phyloP scores from a whole-genome alignment of 2,888 invertebrate species.

The Tridacna gigas region DNA sequence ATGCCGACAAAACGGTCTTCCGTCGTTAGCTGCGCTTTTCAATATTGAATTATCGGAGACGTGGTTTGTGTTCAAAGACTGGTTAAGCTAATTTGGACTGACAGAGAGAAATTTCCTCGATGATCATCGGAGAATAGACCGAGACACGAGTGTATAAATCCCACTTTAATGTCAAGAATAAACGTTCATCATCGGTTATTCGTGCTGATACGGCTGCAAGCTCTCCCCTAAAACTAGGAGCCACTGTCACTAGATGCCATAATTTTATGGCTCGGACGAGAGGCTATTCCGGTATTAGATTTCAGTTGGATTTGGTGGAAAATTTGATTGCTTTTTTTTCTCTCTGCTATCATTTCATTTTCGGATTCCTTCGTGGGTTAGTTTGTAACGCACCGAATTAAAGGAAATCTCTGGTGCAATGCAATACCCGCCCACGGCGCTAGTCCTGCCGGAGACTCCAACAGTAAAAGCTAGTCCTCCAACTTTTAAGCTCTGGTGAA shows the following conservation, averaged over 20 bases:
- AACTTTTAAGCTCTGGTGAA: too few relatives aligned
- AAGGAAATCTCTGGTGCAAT: too few relatives aligned
- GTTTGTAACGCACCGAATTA: too few relatives aligned
- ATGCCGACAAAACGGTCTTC: constrained; percentile 62
- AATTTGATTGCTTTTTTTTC: too few relatives aligned
- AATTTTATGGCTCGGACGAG: not conserved
- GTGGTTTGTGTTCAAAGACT: constrained; percentile 72
- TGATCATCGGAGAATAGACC: constrained; percentile 51
- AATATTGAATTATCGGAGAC: constrained; percentile 73
- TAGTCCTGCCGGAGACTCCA: too few relatives aligned
- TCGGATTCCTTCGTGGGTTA: too few relatives aligned
- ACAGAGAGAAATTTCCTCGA: constrained; percentile 61
- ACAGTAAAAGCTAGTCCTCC: too few relatives aligned
- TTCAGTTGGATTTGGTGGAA: not conserved
- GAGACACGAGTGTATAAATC: constrained; percentile 60
- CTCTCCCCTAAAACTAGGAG: constrained; percentile 1
- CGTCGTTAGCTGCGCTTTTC: constrained; percentile 58
- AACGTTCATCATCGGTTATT: constrained; percentile 63
- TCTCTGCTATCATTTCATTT: too few relatives aligned
- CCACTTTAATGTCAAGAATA: constrained; percentile 63
- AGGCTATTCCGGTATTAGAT: not conserved
- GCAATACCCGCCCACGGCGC: too few relatives aligned
- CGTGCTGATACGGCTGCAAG: constrained; percentile 13
- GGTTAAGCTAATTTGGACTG: constrained; percentile 66
- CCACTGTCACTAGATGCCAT: not conserved